A percentile compares a stretch with the other conserved stretches of the same genome.
Conservation (phyloP, 2,888 invertebrate species). For the Acheta domesticus region DNA sequence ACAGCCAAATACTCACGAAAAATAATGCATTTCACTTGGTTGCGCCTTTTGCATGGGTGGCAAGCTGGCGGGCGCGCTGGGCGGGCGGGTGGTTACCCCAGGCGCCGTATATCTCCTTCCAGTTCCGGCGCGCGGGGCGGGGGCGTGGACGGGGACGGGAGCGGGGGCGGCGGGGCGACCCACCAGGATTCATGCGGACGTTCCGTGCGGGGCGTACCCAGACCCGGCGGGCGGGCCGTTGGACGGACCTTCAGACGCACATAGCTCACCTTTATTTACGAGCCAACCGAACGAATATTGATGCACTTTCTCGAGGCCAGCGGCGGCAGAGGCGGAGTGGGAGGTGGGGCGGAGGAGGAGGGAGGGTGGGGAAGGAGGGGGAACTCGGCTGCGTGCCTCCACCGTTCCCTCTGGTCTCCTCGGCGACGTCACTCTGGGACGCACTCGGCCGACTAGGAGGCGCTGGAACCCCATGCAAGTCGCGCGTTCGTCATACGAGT, state of each 20-base stretch:
- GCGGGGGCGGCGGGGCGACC: not conserved
- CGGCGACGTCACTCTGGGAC: too few species aligned
- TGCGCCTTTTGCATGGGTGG: not conserved
- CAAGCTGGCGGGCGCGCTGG: not conserved
- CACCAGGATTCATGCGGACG: not conserved
- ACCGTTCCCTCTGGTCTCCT: too few species aligned
- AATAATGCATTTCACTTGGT: too few species aligned
- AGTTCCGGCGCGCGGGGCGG: too few species aligned
- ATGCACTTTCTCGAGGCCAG: conserved; percentile 1
- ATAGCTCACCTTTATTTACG: conserved; percentile 18
- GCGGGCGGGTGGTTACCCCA: not conserved
- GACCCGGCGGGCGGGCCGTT: not conserved
- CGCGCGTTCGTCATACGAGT: too few species aligned
- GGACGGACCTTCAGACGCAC: not conserved
- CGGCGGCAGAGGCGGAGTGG: not conserved
- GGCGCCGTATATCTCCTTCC: not conserved
- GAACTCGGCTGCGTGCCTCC: too few species aligned
- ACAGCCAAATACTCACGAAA: too few species aligned
- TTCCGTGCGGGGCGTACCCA: not conserved
- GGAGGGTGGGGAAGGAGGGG: too few species aligned
- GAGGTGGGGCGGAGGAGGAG: not conserved
- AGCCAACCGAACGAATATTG: not conserved
- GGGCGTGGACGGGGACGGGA: too few species aligned
- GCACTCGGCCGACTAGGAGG: too few species aligned
- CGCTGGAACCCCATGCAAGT: too few species aligned